These are phyloP conservation scores for Drosophila paranaensis DNA, from an alignment of 2,888 invertebrate genomes.

Conservation along the genomic window DNA sequence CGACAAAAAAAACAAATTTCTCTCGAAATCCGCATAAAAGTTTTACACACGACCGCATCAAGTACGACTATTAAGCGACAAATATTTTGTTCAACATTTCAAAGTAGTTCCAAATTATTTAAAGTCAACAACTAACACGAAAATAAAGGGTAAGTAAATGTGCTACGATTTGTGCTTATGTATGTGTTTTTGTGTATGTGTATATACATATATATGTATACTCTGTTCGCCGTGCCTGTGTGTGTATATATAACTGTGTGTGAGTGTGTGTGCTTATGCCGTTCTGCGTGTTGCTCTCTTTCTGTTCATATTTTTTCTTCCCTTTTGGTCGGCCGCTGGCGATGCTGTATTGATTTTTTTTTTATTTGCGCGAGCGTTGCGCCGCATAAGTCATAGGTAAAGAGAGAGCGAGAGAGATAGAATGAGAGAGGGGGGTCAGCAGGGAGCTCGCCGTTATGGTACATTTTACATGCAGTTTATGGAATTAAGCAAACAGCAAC, in stretches of 20 bases:
- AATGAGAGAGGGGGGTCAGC: background rate
- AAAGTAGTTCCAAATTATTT: constrained; percentile 55
- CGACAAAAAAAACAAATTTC: constrained; percentile 53
- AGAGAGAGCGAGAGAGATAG: background rate
- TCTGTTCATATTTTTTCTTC: constrained; percentile 62
- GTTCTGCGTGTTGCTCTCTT: constrained; percentile 56
- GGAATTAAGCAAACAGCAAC: constrained; percentile 34
- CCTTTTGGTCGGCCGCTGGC: constrained; percentile 48
- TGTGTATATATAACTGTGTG: constrained; percentile 3
- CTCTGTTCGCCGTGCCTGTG: constrained; percentile 22
- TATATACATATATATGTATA: constrained; percentile 26
- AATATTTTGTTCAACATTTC: constrained; percentile 41
- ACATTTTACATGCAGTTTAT: constrained; percentile 52
- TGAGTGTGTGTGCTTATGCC: constrained; percentile 21
- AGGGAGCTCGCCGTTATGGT: constrained; percentile 36
- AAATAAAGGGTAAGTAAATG: constrained; percentile 67
- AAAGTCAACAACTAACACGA: constrained; percentile 66
- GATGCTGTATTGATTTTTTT: constrained; percentile 77
- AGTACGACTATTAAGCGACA: constrained; percentile 27
- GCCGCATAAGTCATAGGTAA: constrained; percentile 28
- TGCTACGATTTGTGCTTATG: constrained; percentile 40
- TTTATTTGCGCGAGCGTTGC: constrained; percentile 61
- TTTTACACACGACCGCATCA: constrained; percentile 40
- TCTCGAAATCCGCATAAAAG: constrained; percentile 52
- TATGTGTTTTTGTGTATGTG: constrained; percentile 12